These are phyloP conservation scores for Spheniscus humboldti DNA, from an alignment of 2,797 vertebrate genomes.

Conservation along the genomic window DNA sequence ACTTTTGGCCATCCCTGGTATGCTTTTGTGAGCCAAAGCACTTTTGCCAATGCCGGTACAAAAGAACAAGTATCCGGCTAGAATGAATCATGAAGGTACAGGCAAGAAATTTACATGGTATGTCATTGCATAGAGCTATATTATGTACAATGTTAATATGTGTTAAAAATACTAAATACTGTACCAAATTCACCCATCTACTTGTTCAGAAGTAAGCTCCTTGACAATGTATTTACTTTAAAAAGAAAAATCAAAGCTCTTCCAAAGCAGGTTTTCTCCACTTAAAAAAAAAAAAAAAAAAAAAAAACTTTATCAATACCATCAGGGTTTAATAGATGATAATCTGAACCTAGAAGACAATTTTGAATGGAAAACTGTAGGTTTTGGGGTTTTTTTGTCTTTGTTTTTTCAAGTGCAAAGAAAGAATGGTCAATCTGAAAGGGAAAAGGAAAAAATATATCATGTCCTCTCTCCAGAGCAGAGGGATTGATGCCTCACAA, in stretches of 20 bases:
- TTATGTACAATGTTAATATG: background rate
- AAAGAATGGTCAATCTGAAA: background rate
- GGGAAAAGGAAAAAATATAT: background rate
- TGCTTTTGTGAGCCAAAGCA: background rate
- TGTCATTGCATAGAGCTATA: background rate
- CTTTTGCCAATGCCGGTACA: background rate
- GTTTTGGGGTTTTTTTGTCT: background rate
- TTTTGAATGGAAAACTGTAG: background rate
- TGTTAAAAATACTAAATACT: background rate
- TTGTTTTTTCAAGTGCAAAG: background rate
- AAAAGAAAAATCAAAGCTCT: background rate
- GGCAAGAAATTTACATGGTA: background rate
- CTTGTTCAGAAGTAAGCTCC: background rate
- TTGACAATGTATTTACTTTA: background rate
- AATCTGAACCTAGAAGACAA: background rate
- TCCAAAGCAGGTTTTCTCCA: background rate
- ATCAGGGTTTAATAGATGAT: background rate
- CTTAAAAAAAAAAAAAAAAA: too few species aligned
- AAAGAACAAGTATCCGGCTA: background rate
- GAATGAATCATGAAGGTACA: background rate
- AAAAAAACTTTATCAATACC: background rate
- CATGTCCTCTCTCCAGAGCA: background rate
- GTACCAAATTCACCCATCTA: background rate
- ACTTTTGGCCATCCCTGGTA: background rate
- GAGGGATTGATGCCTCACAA: background rate